phyloP scores from a whole-genome alignment of 37 sponge, comb jelly and placozoan species.

The Mnemiopsis leidyi region DNA sequence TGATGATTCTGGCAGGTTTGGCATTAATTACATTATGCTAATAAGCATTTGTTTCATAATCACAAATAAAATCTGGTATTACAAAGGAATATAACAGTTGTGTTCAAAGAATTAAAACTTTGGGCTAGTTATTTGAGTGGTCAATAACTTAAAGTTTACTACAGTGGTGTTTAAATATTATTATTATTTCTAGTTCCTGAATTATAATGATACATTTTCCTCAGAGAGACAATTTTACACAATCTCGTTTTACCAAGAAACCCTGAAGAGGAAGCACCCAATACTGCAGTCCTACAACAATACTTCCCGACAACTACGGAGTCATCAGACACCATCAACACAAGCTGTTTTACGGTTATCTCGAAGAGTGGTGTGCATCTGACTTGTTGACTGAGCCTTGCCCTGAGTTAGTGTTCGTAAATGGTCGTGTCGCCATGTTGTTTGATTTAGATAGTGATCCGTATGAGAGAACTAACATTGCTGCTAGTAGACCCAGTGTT shows the following conservation, averaged over 20 bases:
- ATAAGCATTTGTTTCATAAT: neutral
- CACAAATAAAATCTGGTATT: neutral
- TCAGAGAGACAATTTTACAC: constrained; percentile 16
- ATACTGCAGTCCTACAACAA: neutral
- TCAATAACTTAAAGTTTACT: too few species aligned
- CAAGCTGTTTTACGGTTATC: constrained; percentile 17
- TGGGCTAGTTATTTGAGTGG: too few species aligned
- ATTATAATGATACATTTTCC: neutral
- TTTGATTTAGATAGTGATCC: constrained; percentile 7
- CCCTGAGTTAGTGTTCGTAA: neutral
- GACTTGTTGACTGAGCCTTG: neutral
- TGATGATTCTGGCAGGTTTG: neutral
- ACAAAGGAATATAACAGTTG: too few species aligned
- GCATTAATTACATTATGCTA: neutral
- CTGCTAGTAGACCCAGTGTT: neutral
- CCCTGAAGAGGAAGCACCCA: too few species aligned
- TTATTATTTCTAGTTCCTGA: neutral
- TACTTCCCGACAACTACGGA: neutral
- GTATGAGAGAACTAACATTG: neutral
- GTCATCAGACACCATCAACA: neutral
- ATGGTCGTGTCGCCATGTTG: neutral
- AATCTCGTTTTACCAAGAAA: too few species aligned
- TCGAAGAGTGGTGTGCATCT: neutral
- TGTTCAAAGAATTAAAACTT: too few species aligned
- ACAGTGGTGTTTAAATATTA: too few species aligned